Percentiles rank a stretch among this genome's conserved stretches.
Evolutionary conservation across 1,140 invertebrate genomes (phyloP).

Genomic region (Melipona quadrifasciata): DNA sequence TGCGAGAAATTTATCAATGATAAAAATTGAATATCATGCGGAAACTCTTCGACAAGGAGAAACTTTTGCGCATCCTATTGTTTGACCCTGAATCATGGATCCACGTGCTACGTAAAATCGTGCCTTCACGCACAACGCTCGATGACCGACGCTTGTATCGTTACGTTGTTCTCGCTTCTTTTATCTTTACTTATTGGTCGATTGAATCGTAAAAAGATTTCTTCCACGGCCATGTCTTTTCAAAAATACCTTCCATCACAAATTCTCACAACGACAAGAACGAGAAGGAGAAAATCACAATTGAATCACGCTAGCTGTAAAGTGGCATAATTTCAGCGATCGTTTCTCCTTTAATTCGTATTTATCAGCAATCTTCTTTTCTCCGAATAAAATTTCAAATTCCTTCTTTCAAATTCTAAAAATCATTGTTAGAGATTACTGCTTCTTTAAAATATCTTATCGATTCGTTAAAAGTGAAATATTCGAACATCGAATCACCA

Average conservation of each 20-base stretch:
- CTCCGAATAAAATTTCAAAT: not conserved
- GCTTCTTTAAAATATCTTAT: not conserved
- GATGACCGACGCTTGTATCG: not conserved
- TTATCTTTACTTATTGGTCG: not conserved
- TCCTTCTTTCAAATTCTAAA: no score
- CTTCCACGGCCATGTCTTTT: not conserved
- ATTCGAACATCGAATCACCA: not conserved
- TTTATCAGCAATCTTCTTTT: not conserved
- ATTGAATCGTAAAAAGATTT: not conserved
- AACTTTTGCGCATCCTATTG: slow-evolving; percentile 32
- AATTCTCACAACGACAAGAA: not conserved
- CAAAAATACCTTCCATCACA: not conserved
- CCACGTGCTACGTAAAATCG: slow-evolving; percentile 28
- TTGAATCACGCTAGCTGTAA: not conserved
- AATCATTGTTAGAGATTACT: not conserved
- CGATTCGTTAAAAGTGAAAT: not conserved
- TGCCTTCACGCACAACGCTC: not conserved
- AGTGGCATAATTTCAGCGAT: not conserved
- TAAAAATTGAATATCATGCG: not conserved
- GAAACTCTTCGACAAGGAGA: slow-evolving; percentile 30
- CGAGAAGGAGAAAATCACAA: not conserved
- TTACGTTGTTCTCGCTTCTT: not conserved
- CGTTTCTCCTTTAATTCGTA: not conserved
- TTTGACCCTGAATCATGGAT: slow-evolving; percentile 21
- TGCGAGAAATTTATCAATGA: not conserved